Percentiles rank a stretch among this genome's conserved stretches.
phyloP scores from a whole-genome alignment of 2,113 vertebrate genomes.

The Rhinichthys klamathensis region DNA sequence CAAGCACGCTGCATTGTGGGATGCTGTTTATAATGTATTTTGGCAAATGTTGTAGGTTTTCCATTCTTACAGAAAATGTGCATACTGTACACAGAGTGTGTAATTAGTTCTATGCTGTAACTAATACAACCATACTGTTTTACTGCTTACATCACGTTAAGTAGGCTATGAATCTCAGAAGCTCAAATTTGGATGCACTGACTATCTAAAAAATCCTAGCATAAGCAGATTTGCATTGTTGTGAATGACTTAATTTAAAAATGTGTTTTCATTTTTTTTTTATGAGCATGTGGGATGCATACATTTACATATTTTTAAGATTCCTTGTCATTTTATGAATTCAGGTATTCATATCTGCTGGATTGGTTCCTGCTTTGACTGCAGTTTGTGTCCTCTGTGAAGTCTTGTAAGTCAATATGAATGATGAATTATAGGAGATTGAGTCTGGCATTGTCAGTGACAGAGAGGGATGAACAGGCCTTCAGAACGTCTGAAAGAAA shows the following conservation, averaged over 20 bases:
- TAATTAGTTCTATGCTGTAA: not conserved
- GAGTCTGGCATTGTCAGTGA: constrained; percentile 48
- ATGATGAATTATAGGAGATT: constrained; percentile 51
- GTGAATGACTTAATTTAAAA: constrained; percentile 13
- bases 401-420: constrained; percentile 36
- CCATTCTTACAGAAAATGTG: not conserved
- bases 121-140: not conserved
- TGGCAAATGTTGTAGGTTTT: not conserved
- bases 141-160: not conserved
- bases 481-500: constrained; percentile 15
- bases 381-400: constrained; percentile 46
- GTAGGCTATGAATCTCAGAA: not conserved
- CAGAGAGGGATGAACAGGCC: constrained; percentile 35
- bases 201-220: not conserved
- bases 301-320: not conserved
- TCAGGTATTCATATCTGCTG: constrained; percentile 31
- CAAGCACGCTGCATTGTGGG: not conserved
- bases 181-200: not conserved
- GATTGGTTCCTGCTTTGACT: not conserved
- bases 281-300: not conserved
- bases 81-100: not conserved
- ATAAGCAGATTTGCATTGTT: not conserved
- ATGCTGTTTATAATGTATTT: not conserved
- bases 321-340: constrained; percentile 21
- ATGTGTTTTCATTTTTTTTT: not conserved